Percentiles rank a stretch among this genome's conserved stretches.
Conservation (phyloP, 2,888 invertebrate genomes). For the Coleophora flavipennella region DNA sequence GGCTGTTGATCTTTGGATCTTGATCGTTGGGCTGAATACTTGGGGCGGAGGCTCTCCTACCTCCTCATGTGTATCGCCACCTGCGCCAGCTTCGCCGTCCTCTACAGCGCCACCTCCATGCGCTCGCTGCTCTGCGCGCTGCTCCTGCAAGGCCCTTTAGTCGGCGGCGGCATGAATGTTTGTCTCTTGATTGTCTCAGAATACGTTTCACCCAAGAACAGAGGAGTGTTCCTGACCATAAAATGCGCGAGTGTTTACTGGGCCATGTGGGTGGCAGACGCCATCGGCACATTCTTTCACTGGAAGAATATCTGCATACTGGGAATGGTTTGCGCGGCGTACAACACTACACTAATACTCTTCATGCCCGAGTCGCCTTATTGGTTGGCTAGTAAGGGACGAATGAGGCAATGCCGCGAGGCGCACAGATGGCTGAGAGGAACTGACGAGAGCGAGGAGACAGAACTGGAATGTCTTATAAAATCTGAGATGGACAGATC, state of each 20-base stretch:
- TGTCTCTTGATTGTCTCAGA: slow-evolving; percentile 10
- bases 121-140: slow-evolving; percentile 13
- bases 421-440: slow-evolving; percentile 17
- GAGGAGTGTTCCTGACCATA: slow-evolving; percentile 8
- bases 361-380: slow-evolving; percentile 15
- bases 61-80: not conserved
- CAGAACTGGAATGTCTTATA: slow-evolving; percentile 11
- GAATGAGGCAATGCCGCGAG: slow-evolving; percentile 12
- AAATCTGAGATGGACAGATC: not conserved
- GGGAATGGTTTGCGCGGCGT: slow-evolving; percentile 8
- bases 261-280: slow-evolving; percentile 12
- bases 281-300: slow-evolving; percentile 17
- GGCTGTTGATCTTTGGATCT: too few relatives aligned
- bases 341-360: slow-evolving; percentile 9
- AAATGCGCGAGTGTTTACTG: slow-evolving; percentile 7
- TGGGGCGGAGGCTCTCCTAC: not conserved
- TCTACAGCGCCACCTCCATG: slow-evolving; percentile 14
- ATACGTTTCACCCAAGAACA: slow-evolving; percentile 10
- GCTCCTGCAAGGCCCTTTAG: slow-evolving; percentile 10
- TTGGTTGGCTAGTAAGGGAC: slow-evolving; percentile 16
- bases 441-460: slow-evolving; percentile 1
- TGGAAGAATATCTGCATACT: slow-evolving; percentile 15
- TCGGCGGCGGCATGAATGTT: slow-evolving; percentile 8
- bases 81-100: slow-evolving; percentile 13
- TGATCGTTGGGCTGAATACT: too few relatives aligned